These are phyloP conservation scores for Lysandra coridon DNA, from an alignment of 2,888 invertebrate species.

Conservation along the genomic window DNA sequence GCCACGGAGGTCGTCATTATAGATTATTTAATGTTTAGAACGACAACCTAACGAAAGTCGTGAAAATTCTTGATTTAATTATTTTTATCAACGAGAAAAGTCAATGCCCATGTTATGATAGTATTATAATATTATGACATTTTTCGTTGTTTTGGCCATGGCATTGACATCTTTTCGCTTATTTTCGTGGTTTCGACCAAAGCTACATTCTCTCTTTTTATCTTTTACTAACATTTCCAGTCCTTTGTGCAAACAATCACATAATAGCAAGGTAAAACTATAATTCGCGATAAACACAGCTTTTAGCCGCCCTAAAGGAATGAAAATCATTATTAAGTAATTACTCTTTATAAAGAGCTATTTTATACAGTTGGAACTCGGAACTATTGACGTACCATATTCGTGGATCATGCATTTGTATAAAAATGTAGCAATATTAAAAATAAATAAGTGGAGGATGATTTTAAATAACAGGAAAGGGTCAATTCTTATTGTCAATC, in stretches of 20 bases:
- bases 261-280: not conserved
- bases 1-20: no score
- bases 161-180: no score
- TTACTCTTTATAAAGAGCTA: conserved; percentile 17
- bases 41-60: no score
- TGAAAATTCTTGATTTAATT: no score
- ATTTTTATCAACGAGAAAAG: no score
- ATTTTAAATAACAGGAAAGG: not conserved
- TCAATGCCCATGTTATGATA: no score
- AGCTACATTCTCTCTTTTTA: not conserved
- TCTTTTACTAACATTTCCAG: not conserved
- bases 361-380: conserved; percentile 2
- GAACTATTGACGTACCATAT: not conserved
- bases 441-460: not conserved
- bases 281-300: conserved; percentile 9
- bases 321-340: conserved; percentile 22
- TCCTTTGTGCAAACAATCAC: not conserved
- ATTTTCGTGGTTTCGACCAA: no score
- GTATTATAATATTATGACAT: no score
- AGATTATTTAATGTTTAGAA: no score
- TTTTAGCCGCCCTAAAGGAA: conserved; percentile 18
- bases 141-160: no score
- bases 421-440: not conserved
- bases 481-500: not conserved
- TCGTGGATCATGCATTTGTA: not conserved